A percentile compares a stretch with the other conserved stretches of the same genome.
phyloP scores from a whole-genome alignment of 2,888 invertebrate genomes.

The Idaea straminata region DNA sequence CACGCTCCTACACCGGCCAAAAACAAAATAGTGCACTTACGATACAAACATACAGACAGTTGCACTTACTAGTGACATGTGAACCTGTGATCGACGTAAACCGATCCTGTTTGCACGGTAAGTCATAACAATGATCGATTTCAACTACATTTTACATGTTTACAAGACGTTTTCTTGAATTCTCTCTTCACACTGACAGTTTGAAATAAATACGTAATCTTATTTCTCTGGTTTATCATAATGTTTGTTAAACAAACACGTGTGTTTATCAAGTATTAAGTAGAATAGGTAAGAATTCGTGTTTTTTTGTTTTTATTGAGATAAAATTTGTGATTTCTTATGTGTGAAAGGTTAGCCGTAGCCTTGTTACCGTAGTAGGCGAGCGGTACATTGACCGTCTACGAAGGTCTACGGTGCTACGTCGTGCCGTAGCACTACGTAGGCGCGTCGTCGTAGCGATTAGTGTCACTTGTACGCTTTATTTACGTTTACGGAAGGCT shows the following conservation, averaged over 20 bases:
- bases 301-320: neutral
- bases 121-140: conserved; percentile 33
- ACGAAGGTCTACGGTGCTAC: conserved; percentile 40
- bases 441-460: conserved; percentile 54
- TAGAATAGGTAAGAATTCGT: neutral
- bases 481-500: conserved; percentile 35
- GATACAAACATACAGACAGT: conserved; percentile 33
- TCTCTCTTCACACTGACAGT: neutral
- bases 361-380: neutral
- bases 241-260: neutral
- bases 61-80: conserved; percentile 51
- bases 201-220: neutral
- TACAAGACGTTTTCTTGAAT: neutral
- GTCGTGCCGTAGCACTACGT: conserved; percentile 36
- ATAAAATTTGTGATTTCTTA: neutral
- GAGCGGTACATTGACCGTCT: conserved; percentile 33
- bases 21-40: conserved; percentile 45
- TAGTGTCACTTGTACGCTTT: conserved; percentile 51
- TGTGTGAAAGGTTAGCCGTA: conserved; percentile 6
- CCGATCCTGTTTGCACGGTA: conserved; percentile 65
- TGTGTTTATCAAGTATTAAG: neutral
- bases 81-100: conserved; percentile 52
- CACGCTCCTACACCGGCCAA: conserved; percentile 53
- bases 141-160: neutral
- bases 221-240: neutral